Percentiles rank a stretch among this genome's conserved stretches.
phyloP scores from a whole-genome alignment of 2,113 vertebrate species.

The Pleuronectes platessa region DNA sequence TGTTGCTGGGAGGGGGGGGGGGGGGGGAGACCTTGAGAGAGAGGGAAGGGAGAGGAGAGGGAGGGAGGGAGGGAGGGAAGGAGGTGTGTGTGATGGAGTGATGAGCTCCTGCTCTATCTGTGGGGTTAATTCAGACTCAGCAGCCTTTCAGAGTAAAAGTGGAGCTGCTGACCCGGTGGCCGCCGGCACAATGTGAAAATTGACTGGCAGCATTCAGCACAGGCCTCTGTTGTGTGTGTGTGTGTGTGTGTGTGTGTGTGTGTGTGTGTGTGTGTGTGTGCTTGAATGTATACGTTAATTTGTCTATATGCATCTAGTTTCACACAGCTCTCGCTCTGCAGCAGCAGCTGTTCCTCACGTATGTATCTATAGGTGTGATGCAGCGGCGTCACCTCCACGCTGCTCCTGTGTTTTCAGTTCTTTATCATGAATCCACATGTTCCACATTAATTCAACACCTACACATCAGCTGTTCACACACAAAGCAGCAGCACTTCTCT shows the following conservation, averaged over 20 bases:
- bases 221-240: constrained; percentile 16
- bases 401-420: constrained; percentile 13
- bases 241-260: constrained; percentile 19
- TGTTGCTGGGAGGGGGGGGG: constrained; percentile 61
- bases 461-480: constrained; percentile 2
- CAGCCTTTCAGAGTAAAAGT: constrained; percentile 60
- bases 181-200: constrained; percentile 69
- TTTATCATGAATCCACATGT: constrained; percentile 46
- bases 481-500: not conserved
- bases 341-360: constrained; percentile 66
- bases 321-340: constrained; percentile 49
- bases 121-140: constrained; percentile 62
- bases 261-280: constrained; percentile 7
- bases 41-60: constrained; percentile 5
- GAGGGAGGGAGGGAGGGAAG: constrained; percentile 6
- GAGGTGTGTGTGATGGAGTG: constrained; percentile 47
- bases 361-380: constrained; percentile 62
- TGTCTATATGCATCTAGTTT: constrained; percentile 35
- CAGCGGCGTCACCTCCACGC: constrained; percentile 28
- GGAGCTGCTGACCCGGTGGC: constrained; percentile 61
- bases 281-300: constrained; percentile 14
- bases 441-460: constrained; percentile 40
- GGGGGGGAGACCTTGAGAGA: constrained; percentile 14
- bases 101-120: constrained; percentile 54
- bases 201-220: constrained; percentile 50